Conservation (phyloP, 2,113 vertebrate genomes). For the Macrotis lagotis region DNA sequence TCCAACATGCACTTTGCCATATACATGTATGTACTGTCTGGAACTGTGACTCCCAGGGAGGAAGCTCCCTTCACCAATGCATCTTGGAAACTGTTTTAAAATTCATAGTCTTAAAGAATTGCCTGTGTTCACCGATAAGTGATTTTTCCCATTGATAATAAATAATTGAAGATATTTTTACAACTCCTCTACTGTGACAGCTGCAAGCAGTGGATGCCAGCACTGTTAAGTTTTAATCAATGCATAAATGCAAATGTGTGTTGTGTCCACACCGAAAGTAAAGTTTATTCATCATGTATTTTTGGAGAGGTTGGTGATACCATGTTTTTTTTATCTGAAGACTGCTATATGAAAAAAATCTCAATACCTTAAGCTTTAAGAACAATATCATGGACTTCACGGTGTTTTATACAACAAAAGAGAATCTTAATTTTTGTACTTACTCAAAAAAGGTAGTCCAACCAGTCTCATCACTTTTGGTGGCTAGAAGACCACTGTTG, state of each 20-base stretch:
- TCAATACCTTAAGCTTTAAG: neutral
- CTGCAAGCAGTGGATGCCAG: neutral
- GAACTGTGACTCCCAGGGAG: neutral
- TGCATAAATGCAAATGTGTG: neutral
- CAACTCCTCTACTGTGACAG: neutral
- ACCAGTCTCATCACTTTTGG: slow-evolving; percentile 96
- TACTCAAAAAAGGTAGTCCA: slow-evolving; percentile 99
- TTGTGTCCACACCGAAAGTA: slow-evolving; percentile 3
- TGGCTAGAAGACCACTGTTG: slow-evolving; percentile 95
- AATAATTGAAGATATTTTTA: slow-evolving; percentile 11
- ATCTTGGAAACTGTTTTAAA: neutral
- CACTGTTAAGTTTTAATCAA: neutral
- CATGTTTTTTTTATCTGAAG: neutral
- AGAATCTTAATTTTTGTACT: slow-evolving; percentile 79
- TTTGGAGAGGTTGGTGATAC: neutral
- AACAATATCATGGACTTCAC: neutral
- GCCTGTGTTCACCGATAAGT: neutral
- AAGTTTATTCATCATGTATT: neutral
- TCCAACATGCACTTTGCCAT: neutral
- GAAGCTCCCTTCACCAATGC: neutral
- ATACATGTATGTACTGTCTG: neutral
- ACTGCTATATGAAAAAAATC: neutral
- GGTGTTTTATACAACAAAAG: neutral
- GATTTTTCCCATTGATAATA: neutral
- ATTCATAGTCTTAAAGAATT: neutral